Percentiles rank a stretch among this genome's conserved stretches.
Conservation (phyloP, 2,113 vertebrate genomes). For the Sminthopsis crassicaudata region DNA sequence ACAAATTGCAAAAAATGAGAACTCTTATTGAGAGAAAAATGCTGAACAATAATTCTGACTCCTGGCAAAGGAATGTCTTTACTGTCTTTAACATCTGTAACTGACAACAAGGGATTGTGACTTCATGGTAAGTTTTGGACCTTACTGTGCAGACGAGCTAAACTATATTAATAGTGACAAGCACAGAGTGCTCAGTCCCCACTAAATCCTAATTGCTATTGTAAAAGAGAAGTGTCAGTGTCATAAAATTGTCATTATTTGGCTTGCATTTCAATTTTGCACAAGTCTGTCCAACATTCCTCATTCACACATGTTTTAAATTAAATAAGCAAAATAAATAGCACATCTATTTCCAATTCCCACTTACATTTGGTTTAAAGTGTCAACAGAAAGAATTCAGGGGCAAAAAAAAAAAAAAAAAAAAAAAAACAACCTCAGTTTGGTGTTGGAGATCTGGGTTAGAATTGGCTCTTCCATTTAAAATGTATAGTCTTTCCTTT, state of each 20-base stretch:
- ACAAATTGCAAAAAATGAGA: conserved; percentile 63
- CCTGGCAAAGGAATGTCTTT: neutral
- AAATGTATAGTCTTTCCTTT: no score
- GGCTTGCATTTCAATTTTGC: neutral
- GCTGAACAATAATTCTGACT: neutral
- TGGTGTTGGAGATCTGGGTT: neutral
- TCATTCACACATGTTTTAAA: conserved; percentile 53
- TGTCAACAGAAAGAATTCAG: neutral
- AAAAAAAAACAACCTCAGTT: neutral
- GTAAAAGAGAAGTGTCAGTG: conserved; percentile 43
- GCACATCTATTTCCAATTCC: no score
- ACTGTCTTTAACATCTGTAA: neutral
- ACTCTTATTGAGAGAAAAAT: conserved; percentile 33
- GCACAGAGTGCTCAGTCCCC: conserved; percentile 8
- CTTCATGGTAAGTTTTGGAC: conserved; percentile 4
- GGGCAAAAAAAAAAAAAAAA: neutral
- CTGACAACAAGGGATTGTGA: neutral
- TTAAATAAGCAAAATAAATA: conserved; percentile 22
- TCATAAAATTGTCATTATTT: conserved; percentile 47
- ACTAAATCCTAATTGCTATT: conserved; percentile 38
- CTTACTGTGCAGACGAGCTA: neutral
- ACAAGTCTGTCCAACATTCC: neutral
- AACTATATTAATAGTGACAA: conserved; percentile 37
- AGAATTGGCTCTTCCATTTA: neutral
- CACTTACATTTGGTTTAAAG: neutral